phyloP scores from a whole-genome alignment of 2,797 vertebrate species.

The Tangara arthus region DNA sequence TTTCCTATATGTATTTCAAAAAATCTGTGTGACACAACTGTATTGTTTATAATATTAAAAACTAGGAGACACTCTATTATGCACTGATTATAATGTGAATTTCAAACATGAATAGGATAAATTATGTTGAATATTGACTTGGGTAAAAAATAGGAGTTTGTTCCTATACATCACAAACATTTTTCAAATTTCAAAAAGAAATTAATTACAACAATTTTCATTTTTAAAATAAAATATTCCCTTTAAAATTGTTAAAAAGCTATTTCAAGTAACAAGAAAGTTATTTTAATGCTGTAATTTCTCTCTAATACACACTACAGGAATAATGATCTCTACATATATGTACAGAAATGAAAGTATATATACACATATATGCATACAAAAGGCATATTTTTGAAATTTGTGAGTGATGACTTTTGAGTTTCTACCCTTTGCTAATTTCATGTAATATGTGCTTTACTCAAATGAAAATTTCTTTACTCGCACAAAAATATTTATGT shows the following conservation, averaged over 20 bases:
- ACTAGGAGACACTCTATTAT: not conserved
- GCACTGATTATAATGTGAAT: not conserved
- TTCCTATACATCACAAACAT: not conserved
- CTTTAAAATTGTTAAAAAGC: not conserved
- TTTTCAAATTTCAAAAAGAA: not conserved
- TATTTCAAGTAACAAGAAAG: not conserved
- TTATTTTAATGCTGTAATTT: not conserved
- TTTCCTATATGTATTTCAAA: not conserved
- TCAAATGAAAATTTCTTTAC: not conserved
- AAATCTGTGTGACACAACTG: not conserved
- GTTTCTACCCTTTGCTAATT: not conserved
- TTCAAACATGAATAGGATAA: not conserved
- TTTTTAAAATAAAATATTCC: not conserved
- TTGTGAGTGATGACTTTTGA: not conserved
- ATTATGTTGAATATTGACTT: not conserved
- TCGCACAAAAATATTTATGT: not conserved
- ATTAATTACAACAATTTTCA: not conserved
- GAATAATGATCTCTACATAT: not conserved
- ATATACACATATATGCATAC: not conserved
- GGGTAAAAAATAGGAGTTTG: not conserved
- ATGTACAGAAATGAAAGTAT: not conserved
- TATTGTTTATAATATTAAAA: not conserved
- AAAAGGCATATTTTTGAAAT: not conserved
- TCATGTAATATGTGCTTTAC: not conserved
- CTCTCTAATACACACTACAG: not conserved